phyloP scores from a whole-genome alignment of 2,888 invertebrate genomes.

The Hirtodrosophila confusa region DNA sequence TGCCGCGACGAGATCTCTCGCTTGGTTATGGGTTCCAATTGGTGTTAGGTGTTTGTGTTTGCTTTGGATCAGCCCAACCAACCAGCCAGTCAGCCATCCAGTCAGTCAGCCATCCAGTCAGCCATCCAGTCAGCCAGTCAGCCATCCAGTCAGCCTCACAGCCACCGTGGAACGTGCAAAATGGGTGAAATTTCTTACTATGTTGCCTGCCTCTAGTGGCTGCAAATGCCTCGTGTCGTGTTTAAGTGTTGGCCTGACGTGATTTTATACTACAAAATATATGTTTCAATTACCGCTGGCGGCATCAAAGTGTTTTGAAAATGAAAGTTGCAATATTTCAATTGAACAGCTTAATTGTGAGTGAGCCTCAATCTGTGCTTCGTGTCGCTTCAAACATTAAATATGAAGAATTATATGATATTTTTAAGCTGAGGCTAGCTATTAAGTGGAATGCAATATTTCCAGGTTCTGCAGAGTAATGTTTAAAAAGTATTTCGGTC shows the following conservation, averaged over 20 bases:
- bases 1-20: conserved; percentile 30
- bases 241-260: conserved; percentile 61
- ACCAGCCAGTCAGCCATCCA: no score
- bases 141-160: no score
- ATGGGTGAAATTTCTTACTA: conserved; percentile 72
- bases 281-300: conserved; percentile 78
- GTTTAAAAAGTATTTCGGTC: no score
- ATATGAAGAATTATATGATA: conserved; percentile 37
- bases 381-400: conserved; percentile 15
- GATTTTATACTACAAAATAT: conserved; percentile 74
- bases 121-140: no score
- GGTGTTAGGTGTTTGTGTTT: conserved; percentile 24
- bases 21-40: conserved; percentile 27
- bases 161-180: conserved; percentile 64
- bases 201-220: conserved; percentile 7
- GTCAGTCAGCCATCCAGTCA: no score
- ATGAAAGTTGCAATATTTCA: conserved; percentile 73
- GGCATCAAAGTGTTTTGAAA: conserved; percentile 58
- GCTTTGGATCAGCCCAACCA: not conserved
- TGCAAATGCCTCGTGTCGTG: conserved; percentile 49
- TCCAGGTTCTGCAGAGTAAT: no score
- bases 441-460: not conserved
- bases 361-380: conserved; percentile 25
- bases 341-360: conserved; percentile 69
- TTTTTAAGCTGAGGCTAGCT: not conserved